Base-by-base conservation (phyloP, 2,888 invertebrate species). In the Idaea biselata region DNA sequence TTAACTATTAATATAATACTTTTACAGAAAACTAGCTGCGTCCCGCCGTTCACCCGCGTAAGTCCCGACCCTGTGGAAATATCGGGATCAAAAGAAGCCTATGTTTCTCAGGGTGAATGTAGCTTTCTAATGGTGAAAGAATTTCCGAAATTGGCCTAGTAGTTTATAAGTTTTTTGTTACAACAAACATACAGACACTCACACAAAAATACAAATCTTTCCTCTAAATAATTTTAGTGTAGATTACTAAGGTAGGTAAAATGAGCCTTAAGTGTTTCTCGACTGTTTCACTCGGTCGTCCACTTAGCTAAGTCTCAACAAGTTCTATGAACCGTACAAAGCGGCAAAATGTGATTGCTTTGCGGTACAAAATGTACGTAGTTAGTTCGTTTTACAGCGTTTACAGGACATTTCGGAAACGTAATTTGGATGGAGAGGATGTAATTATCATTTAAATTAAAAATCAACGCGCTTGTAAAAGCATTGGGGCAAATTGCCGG, bases 271-370 rank as follows among this genome's bases (percentile, higher is more conserved):
- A 44, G 44, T 44, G 11, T 14, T 44, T 5, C 44, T 44, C 44
- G 44, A 44, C 44, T 44, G 44, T 44, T 44, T 44, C 11, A 44
- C 44, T 44, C 44, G 44, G 44, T 6, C 44, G 14, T 44, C 44
- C 44, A 44, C 44, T 44, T 44, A 44, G 44, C 44, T 44, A 44
- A 44, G 44, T 44, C 44, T 44, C 44, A 44, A 44, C 44, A 44
- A 44, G 44, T 44, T 44, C 44, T 44, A 44, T 44, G 44, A 44
- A 44, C 44, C 44, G 44, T 44, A 11, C 44, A 44, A 44, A 44
- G 44, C 8, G 44, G 44, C 44, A 44, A 32, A 32, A 44, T 44
- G 44, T 44, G 44, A 44, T 44, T 44, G 44, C 44, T 44, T 44
- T 44, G 44, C 44, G 44, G 44, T 44, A 44, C 44, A 44, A 44